Base-by-base conservation (phyloP, 1,140 invertebrate genomes). In the Hyposmocoma kahamanoa region DNA sequence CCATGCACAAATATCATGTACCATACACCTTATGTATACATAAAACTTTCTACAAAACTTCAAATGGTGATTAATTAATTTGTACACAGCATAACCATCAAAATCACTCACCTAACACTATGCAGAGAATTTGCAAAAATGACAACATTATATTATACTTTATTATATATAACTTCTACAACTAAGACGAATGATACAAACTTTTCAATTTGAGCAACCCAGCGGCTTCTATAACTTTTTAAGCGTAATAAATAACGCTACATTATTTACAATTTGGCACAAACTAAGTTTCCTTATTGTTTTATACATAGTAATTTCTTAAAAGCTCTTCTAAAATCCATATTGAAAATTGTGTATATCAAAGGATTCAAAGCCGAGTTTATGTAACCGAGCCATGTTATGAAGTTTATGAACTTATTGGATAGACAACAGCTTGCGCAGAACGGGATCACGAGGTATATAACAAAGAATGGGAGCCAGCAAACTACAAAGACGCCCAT, bases 291-390 rank as follows among this genome's bases (percentile, higher is more conserved):
- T 41, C 13, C 41, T 6, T 62, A 87, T 47, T 68, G 64, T 64
- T 89, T 89, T 50, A 95, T 89, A 59, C 92, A 93, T 28, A 96
- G 86, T 19, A 96, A 84, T 74, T 93, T 93, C 72, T 96, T 96
- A 77, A 99, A 99, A 2, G 97, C 97, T 68, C 92, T 90, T 48
- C 97, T 90, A 82, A 98, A 99, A 74, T 99, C 97, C 72, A 97
- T 89, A 87, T 99, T 98, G 81, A 98, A 99, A 74, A 98, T 98
- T 1, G 97, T 98, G 83, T 99, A 99, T 59, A 99, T 98, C 61
- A 98, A 90, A 9, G 97, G 97, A 86, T 99, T 99, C 9, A 98
- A 89, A n/a, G 95, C 95, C 18, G 96, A 98, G 85, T 99, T 99
- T 50, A 98, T 92, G 78, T 99, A 99, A 18, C 98, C 98, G 28